These are phyloP conservation scores for Sinotaia quadrata DNA, from an alignment of 2,888 invertebrate genomes.

Conservation along the genomic window DNA sequence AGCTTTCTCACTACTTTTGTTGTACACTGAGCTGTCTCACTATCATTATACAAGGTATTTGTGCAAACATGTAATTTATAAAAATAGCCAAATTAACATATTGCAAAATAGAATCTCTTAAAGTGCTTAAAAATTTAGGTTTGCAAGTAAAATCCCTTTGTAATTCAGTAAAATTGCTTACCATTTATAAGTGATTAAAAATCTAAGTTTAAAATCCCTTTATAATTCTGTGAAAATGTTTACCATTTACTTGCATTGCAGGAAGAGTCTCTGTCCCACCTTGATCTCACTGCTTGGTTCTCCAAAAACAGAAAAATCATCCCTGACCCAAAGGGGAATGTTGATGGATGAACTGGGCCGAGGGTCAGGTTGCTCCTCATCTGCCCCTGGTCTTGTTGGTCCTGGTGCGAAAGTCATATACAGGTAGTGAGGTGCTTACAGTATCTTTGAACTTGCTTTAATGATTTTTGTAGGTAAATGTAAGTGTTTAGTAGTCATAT, in stretches of 20 bases:
- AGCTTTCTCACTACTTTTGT: no score
- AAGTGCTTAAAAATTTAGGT: no score
- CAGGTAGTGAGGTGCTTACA: slow-evolving; percentile 11
- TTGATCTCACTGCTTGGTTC: slow-evolving; percentile 90
- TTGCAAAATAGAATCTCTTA: no score
- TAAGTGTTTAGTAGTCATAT: slow-evolving; percentile 66
- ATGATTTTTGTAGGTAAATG: neutral
- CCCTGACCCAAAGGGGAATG: slow-evolving; percentile 75
- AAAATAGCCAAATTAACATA: no score
- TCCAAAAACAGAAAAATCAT: slow-evolving; percentile 86
- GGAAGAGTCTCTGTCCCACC: slow-evolving; percentile 94
- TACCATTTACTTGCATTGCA: slow-evolving; percentile 41
- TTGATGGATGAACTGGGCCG: slow-evolving; percentile 76
- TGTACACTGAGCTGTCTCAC: no score
- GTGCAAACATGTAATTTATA: no score
- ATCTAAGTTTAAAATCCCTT: no score
- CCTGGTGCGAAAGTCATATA: slow-evolving; percentile 90
- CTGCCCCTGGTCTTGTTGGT: slow-evolving; percentile 83
- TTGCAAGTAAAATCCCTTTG: no score
- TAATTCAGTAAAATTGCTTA: no score
- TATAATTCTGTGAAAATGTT: no score
- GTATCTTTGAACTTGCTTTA: neutral
- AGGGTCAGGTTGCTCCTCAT: slow-evolving; percentile 81
- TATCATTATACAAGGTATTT: no score
- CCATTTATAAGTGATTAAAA: no score